Conservation (phyloP, 2,113 vertebrate genomes). For the Pteronura brasiliensis region DNA sequence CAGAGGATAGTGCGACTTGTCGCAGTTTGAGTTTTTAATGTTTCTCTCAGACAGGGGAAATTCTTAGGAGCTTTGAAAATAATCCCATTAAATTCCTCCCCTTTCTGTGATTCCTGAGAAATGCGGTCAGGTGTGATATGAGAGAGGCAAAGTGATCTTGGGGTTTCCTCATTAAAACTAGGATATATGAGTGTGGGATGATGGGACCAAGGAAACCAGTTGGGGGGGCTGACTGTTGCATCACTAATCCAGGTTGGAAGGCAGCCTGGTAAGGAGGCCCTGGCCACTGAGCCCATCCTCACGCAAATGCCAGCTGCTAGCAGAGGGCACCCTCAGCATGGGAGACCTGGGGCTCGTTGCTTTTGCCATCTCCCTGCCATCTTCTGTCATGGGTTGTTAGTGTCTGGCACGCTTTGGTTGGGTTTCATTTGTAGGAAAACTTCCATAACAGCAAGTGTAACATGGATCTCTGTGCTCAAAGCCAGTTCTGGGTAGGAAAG, state of each 20-base stretch:
- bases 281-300: not conserved
- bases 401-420: constrained; percentile 41
- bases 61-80: constrained; percentile 12
- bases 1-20: not conserved
- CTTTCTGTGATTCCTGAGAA: not conserved
- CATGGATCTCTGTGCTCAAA: not conserved
- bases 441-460: not conserved
- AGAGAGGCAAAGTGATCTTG: not conserved
- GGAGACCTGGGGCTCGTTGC: not conserved
- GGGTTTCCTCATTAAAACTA: not conserved
- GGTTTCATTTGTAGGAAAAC: not conserved
- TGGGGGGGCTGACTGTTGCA: not conserved
- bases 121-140: not conserved
- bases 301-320: not conserved
- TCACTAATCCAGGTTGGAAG: not conserved
- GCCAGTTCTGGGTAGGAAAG: not conserved
- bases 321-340: not conserved
- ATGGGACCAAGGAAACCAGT: not conserved
- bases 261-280: not conserved
- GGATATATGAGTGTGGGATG: not conserved
- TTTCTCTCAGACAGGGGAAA: not conserved
- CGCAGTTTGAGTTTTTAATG: not conserved
- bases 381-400: not conserved
- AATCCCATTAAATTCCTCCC: constrained; percentile 13
- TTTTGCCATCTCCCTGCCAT: not conserved